A percentile compares a stretch with the other conserved stretches of the same genome.
These are phyloP conservation scores for Oreochromis niloticus DNA, from an alignment of 2,113 vertebrate genomes.

Conservation along the genomic window DNA sequence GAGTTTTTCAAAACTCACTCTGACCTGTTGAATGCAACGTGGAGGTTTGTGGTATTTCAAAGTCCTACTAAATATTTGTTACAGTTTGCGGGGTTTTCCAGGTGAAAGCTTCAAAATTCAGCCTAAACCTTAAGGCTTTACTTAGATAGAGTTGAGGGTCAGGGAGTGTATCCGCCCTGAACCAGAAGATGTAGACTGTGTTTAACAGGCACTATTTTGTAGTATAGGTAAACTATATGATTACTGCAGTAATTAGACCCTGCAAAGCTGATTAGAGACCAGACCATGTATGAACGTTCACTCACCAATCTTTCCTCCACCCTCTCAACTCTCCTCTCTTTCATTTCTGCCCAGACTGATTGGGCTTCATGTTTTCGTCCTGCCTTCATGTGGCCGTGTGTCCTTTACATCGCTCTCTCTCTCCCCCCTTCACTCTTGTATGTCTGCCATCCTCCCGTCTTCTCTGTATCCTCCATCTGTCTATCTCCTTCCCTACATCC, in stretches of 20 bases:
- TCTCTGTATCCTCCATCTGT: slow-evolving; percentile 52
- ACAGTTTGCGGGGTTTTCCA: background rate
- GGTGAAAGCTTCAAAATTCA: background rate
- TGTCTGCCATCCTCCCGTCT: slow-evolving; percentile 16
- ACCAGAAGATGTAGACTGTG: background rate
- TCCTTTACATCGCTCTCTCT: background rate
- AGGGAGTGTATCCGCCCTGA: background rate
- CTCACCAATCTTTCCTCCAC: background rate
- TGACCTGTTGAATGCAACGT: rapidly evolving
- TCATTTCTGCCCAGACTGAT: slow-evolving; percentile 7
- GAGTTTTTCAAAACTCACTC: background rate
- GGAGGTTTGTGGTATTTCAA: rapidly evolving
- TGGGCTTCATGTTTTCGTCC: background rate
- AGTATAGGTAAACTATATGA: slow-evolving; percentile 10
- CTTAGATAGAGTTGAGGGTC: background rate
- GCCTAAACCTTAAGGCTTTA: background rate
- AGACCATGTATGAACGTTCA: background rate
- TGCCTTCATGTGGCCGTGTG: slow-evolving; percentile 11
- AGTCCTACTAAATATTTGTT: background rate
- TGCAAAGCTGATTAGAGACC: slow-evolving; percentile 45
- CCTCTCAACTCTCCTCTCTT: background rate
- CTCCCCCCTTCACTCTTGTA: background rate
- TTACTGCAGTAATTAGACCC: slow-evolving; percentile 43
- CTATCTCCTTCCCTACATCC: slow-evolving; percentile 8
- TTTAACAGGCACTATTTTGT: background rate